These are phyloP conservation scores for Beris morrisii DNA, from an alignment of 2,888 invertebrate genomes.

Conservation along the genomic window DNA sequence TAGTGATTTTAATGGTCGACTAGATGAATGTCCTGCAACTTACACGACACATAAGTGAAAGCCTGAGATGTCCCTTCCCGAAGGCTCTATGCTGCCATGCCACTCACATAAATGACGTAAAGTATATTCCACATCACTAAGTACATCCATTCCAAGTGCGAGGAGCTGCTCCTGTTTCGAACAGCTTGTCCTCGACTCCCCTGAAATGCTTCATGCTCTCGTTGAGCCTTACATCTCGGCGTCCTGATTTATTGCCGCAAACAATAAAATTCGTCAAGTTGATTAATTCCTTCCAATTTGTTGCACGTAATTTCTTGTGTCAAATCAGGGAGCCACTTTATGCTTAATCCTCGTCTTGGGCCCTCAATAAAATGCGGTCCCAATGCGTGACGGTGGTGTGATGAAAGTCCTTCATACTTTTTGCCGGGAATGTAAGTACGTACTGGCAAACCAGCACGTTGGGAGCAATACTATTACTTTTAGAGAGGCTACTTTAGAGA, in stretches of 20 bases:
- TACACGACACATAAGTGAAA: slow-evolving; percentile 4
- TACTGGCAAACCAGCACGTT: no score
- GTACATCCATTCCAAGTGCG: slow-evolving; percentile 25
- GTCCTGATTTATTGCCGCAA: slow-evolving; percentile 36
- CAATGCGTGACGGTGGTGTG: slow-evolving; percentile 3
- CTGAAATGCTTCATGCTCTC: background rate
- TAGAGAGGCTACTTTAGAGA: slow-evolving; percentile 1
- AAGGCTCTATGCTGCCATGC: background rate
- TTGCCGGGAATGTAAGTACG: no score
- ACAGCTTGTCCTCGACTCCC: slow-evolving; percentile 25
- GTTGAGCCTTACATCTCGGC: background rate
- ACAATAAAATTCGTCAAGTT: slow-evolving; percentile 36
- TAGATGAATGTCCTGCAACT: slow-evolving; percentile 21
- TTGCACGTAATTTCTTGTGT: slow-evolving; percentile 38
- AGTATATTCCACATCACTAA: slow-evolving; percentile 30
- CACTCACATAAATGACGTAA: slow-evolving; percentile 26
- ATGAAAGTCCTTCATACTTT: slow-evolving; percentile 13
- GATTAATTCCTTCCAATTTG: slow-evolving; percentile 37
- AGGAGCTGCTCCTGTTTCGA: slow-evolving; percentile 11
- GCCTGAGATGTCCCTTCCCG: background rate
- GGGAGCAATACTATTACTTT: no score
- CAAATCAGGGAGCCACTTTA: slow-evolving; percentile 37
- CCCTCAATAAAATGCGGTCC: slow-evolving; percentile 26
- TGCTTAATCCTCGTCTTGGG: slow-evolving; percentile 34
- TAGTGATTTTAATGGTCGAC: slow-evolving; percentile 20